Evolutionary conservation across 2,888 invertebrate genomes (phyloP), one percentile per base, ranked within the genome.

Genomic region (Gymnosoma rotundatum): DNA sequence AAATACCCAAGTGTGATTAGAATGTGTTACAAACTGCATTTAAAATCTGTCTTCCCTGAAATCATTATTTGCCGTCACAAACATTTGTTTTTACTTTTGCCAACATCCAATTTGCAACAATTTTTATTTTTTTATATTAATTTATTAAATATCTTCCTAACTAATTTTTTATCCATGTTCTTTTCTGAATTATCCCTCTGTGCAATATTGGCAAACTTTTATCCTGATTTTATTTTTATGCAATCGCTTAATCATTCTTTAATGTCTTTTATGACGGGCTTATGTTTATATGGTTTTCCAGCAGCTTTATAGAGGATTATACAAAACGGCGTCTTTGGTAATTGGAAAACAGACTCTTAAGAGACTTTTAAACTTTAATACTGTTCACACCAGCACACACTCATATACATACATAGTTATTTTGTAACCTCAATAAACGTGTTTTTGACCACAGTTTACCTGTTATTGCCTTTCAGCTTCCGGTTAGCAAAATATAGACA

Each of bases 391-490:
- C 25, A 25, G 6, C 45, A 72, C 32, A 61, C 21, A 52, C 50
- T 36, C n/a, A 61, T 1, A 18, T 38, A 58, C 14, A 1, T 4
- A 45, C 4, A 14, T 45, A 2, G 0, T 45, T 14, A 14, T 48
- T 2, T 16, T 42, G 63, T 54, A 69, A 16, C 42, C 61, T 21
- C 60, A 69, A 32, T 32, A 78, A 38, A 7, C 56, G 67, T 67
- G 42, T 42, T 72, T 79, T 73, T 79, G 45, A 73, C 64, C 79
- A 73, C 45, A 67, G 60, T 61, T 64, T 79, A 66, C 66, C 73
- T 79, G 58, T 54, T 73, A 67, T 79, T 73, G 50, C 54, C 42
- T 61, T 32, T 25, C 45, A 42, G 6, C 42, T 69, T 69, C 54
- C 61, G 67, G 60, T 67, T 60, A 78, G 38, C 69, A 74, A 38